Base-by-base conservation (phyloP, 2,888 invertebrate species). In the Trichogramma evanescens region DNA sequence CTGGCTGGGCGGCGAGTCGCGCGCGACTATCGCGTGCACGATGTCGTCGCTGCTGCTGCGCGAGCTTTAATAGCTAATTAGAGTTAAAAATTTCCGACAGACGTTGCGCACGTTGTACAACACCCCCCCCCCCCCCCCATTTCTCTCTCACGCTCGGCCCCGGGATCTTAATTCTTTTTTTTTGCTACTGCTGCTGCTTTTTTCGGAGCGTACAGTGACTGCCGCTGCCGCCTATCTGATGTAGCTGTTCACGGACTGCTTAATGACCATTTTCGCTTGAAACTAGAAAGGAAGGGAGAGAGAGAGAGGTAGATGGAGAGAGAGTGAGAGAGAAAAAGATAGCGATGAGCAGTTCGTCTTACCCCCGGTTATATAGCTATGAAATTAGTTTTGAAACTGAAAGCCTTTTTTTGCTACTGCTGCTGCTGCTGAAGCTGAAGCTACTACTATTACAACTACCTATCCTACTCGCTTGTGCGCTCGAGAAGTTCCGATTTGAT, bases 11-110 rank as follows among this genome's bases (percentile, higher is more conserved):
- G 26, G 26, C 2, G 26, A 26, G 26, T 26, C 3, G 26, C 26
- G 13, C 13, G 26, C 26, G 26, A 26, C 1, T 26, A 26, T 26
- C 26, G 26, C 26, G 26, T 26, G 26, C 26, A 26, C 26, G 13
- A 13, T n/a, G n/a, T n/a, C 13, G 26, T 26, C 26, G 26, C 2
- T 60, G 61, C 59, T 63, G 63, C 62, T 62, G 53, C 63, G 60
- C 64, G 26, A 26, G 26, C 26, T 26, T 63, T 62, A 65, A 66
- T 65, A 67, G 64, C 65, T 66, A 65, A 66, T 67, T 66, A 67
- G 62, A 63, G 62, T 63, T 26, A 64, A 65, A 65, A 66, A 65
- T 57, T 62, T 63, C 62, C 59, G 55, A 49, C 56, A 48, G 59
- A 61, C 53, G 41, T 60, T 59, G 50, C 54, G 58, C 48, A 48